These are phyloP conservation scores for Lanistes nyassanus DNA, from an alignment of 1,140 invertebrate genomes.

Conservation along the genomic window DNA sequence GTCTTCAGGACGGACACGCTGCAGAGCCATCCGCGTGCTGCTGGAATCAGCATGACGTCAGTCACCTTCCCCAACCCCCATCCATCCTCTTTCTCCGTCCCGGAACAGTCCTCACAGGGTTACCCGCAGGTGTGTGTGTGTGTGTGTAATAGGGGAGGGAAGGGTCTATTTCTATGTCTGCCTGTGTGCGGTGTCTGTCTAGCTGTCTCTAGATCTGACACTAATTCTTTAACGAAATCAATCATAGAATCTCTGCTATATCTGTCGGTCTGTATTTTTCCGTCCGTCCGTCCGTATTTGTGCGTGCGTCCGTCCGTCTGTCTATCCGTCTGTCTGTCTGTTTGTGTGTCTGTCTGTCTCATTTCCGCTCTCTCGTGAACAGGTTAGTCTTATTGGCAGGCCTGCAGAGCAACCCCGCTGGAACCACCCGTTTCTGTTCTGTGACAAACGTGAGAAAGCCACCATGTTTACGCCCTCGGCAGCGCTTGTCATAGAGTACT, in stretches of 20 bases:
- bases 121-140: conserved; percentile 49
- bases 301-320: too few relatives aligned
- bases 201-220: too few relatives aligned
- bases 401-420: conserved; percentile 53
- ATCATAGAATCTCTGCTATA: too few relatives aligned
- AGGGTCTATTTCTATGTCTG: background rate
- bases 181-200: background rate
- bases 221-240: too few relatives aligned
- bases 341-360: background rate
- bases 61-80: conserved; percentile 54
- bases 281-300: too few relatives aligned
- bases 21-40: conserved; percentile 40
- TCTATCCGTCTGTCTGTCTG: too few relatives aligned
- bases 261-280: too few relatives aligned
- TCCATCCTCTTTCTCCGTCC: conserved; percentile 45
- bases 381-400: conserved; percentile 52
- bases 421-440: conserved; percentile 58
- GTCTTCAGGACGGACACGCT: conserved; percentile 38
- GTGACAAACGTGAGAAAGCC: conserved; percentile 53
- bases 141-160: background rate
- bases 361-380: conserved; percentile 5
- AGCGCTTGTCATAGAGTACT: conserved; percentile 56
- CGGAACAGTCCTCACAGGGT: conserved; percentile 42
- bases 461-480: conserved; percentile 57
- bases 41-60: conserved; percentile 50